Percentiles rank a stretch among this genome's conserved stretches.
Conservation (phyloP, 2,888 invertebrate species). For the Oxyteleia sp. region DNA sequence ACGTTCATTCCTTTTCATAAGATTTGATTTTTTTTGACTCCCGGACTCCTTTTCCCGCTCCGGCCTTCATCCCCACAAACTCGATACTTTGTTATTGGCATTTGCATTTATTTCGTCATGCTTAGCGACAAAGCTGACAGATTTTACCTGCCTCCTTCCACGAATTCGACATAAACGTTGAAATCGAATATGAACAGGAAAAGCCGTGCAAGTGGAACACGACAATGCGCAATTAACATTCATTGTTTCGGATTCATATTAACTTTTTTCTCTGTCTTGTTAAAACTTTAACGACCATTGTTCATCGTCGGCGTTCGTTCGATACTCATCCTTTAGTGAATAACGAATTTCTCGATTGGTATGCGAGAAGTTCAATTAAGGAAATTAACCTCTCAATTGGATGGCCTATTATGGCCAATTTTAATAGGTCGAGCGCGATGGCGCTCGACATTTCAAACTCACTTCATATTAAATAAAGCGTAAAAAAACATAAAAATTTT, state of each 20-base stretch:
- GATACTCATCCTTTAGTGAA: conserved; percentile 15
- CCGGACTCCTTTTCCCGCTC: conserved; percentile 35
- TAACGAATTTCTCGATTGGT: conserved; percentile 50
- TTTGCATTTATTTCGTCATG: conserved; percentile 74
- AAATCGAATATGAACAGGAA: conserved; percentile 38
- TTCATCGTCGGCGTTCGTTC: conserved; percentile 3
- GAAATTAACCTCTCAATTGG: conserved; percentile 59
- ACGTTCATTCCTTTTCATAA: conserved; percentile 84
- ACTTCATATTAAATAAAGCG: too few species aligned
- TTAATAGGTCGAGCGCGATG: conserved; percentile 47
- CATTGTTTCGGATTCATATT: conserved; percentile 51
- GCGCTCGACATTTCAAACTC: too few species aligned
- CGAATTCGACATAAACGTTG: conserved; percentile 28
- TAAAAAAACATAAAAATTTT: too few species aligned
- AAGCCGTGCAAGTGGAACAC: conserved; percentile 12
- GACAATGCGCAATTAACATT: conserved; percentile 64
- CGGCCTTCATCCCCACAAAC: conserved; percentile 44
- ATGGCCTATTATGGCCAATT: conserved; percentile 68
- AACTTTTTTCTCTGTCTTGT: conserved; percentile 5
- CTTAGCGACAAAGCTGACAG: conserved; percentile 57
- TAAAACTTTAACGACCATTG: conserved; percentile 31
- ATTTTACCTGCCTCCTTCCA: conserved; percentile 46
- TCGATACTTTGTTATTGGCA: conserved; percentile 57
- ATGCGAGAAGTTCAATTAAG: conserved; percentile 60
- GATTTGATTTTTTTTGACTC: conserved; percentile 67